phyloP scores from a whole-genome alignment of 2,113 vertebrate species.

The Aptenodytes patagonicus region DNA sequence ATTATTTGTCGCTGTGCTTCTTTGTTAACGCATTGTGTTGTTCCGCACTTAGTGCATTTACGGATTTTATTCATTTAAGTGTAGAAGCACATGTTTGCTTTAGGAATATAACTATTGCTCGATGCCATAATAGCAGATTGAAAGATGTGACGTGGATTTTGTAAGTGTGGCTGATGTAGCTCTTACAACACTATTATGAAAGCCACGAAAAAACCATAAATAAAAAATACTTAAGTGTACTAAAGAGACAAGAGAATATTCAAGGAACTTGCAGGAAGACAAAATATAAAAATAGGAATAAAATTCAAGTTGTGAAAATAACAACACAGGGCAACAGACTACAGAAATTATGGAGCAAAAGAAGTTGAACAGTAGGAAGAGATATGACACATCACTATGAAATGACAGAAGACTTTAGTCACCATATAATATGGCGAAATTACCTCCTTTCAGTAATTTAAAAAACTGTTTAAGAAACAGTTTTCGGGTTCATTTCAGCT shows the following conservation, averaged over 20 bases:
- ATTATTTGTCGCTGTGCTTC: not conserved
- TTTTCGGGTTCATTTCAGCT: not conserved
- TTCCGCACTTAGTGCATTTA: not conserved
- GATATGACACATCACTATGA: not conserved
- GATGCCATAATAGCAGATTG: not conserved
- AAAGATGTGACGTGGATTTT: not conserved
- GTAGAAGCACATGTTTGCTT: not conserved
- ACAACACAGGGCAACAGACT: not conserved
- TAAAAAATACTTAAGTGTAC: not conserved
- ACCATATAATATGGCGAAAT: not conserved
- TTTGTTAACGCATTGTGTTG: not conserved
- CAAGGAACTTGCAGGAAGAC: not conserved
- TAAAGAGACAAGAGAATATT: not conserved
- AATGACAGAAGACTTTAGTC: not conserved
- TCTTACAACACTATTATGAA: not conserved
- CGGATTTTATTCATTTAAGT: not conserved
- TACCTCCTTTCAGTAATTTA: not conserved
- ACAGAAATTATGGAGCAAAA: not conserved
- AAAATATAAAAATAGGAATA: conserved; percentile 7
- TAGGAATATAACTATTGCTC: not conserved
- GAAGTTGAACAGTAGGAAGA: not conserved
- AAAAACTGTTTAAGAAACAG: not conserved
- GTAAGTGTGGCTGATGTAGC: not conserved
- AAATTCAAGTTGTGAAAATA: conserved; percentile 6
- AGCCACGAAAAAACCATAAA: not conserved